A percentile compares a stretch with the other conserved stretches of the same genome.
phyloP scores from a whole-genome alignment of 2,797 vertebrate genomes.

The Paedocypris micromegethes region DNA sequence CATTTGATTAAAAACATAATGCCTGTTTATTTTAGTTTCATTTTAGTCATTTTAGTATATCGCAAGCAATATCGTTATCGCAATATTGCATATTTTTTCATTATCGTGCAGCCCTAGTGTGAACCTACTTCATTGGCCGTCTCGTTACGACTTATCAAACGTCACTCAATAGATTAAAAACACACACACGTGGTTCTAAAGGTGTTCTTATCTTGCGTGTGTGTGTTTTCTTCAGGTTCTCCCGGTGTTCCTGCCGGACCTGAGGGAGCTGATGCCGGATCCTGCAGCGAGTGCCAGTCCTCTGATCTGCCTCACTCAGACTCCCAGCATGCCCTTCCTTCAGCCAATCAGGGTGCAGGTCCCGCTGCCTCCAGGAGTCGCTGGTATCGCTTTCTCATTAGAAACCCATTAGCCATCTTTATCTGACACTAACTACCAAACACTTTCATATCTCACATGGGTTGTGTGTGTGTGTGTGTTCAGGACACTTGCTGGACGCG shows the following conservation, averaged over 20 bases:
- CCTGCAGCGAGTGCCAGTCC: conserved; percentile 71
- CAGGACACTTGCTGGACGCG: conserved; percentile 82
- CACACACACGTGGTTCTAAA: no score
- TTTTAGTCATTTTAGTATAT: no score
- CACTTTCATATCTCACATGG: background rate
- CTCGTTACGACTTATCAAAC: no score
- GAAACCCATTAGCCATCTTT: no score
- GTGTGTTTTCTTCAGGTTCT: conserved; percentile 71
- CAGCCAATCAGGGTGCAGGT: conserved; percentile 86
- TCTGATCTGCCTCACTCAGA: conserved; percentile 84
- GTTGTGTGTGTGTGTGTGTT: conserved; percentile 17
- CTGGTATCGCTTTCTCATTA: conserved; percentile 64
- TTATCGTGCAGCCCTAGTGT: no score
- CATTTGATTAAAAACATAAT: no score
- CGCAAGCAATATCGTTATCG: no score
- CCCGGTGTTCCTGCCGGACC: conserved; percentile 60
- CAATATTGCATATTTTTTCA: no score
- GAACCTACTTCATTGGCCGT: no score
- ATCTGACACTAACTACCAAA: no score
- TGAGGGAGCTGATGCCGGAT: conserved; percentile 57
- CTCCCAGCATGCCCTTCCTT: conserved; percentile 73
- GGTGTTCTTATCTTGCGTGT: background rate
- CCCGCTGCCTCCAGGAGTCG: conserved; percentile 81
- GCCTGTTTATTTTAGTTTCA: no score
- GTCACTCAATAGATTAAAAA: no score